Evolutionary conservation across 2,113 vertebrate species (phyloP).

Genomic region (Mungos mungo): DNA sequence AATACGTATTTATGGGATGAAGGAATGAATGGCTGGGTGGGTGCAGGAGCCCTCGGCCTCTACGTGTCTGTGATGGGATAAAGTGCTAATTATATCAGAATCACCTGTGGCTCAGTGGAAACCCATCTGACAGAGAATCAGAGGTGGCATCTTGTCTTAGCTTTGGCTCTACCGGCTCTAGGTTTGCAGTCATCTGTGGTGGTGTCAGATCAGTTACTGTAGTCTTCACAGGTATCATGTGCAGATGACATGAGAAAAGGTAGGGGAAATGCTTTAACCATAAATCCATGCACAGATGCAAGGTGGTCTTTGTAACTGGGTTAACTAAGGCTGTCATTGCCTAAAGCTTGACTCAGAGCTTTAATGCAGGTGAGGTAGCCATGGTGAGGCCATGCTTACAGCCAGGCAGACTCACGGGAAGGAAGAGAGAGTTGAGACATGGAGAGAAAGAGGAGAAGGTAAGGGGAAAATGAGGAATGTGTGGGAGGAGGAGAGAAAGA

Average conservation of each 20-base stretch:
- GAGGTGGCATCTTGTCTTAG: neutral
- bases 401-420: neutral
- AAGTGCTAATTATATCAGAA: neutral
- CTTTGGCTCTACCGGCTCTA: neutral
- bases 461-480: neutral
- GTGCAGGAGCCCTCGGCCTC: fast-evolving
- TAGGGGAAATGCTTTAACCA: neutral
- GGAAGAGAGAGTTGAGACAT: neutral
- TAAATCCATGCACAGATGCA: neutral
- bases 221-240: neutral
- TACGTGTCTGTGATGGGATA: neutral
- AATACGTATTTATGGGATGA: neutral
- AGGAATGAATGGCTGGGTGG: neutral
- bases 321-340: neutral
- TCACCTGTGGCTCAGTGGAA: neutral
- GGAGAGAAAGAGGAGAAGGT: neutral
- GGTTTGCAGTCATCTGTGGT: neutral
- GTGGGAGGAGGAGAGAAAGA: neutral
- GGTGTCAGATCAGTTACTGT: neutral
- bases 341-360: neutral
- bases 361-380: fast-evolving
- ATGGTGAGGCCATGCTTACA: neutral
- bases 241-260: neutral
- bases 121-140: neutral
- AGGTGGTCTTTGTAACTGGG: neutral